Evolutionary conservation across 2,797 vertebrate species (phyloP).

Genomic region (Myripristis jacobus): DNA sequence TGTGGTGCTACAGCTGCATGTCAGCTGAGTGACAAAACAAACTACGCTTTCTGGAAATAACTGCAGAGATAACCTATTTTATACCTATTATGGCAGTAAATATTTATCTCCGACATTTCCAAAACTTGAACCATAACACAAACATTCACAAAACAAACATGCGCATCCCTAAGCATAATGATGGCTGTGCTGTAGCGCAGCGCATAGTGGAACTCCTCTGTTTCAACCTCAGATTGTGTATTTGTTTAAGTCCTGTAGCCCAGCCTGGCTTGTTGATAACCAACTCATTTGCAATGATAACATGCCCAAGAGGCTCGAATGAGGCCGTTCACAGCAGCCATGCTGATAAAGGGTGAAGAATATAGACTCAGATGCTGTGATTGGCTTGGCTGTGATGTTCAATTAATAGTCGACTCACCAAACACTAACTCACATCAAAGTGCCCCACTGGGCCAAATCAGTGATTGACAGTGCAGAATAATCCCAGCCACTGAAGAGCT

Average conservation of each 20-base stretch:
- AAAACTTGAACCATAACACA: conserved; percentile 22
- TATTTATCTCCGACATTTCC: conserved; percentile 10
- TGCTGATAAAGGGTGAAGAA: conserved; percentile 63
- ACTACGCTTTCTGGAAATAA: conserved; percentile 11
- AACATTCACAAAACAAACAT: conserved; percentile 17
- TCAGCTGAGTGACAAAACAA: conserved; percentile 23
- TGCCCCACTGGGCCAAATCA: conserved; percentile 55
- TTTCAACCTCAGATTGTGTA: conserved; percentile 59
- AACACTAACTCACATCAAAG: conserved; percentile 62
- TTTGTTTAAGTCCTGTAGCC: conserved; percentile 51
- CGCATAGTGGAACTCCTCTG: conserved; percentile 37
- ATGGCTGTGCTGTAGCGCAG: neutral
- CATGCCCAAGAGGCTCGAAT: conserved; percentile 68
- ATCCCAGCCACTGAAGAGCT: conserved; percentile 36
- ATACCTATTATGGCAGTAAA: conserved; percentile 15
- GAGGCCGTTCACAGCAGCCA: conserved; percentile 56
- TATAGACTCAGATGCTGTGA: conserved; percentile 39
- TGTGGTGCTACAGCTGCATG: conserved; percentile 22
- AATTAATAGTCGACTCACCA: conserved; percentile 71
- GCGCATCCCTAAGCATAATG: conserved; percentile 24
- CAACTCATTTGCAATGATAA: conserved; percentile 76
- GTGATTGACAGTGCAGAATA: conserved; percentile 63
- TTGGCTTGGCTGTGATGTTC: conserved; percentile 69
- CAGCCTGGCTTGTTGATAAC: conserved; percentile 64
- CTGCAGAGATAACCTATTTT: neutral